Evolutionary conservation across 2,888 invertebrate genomes (phyloP), one percentile per base, ranked within the genome.

Genomic region (Macaria notata): DNA sequence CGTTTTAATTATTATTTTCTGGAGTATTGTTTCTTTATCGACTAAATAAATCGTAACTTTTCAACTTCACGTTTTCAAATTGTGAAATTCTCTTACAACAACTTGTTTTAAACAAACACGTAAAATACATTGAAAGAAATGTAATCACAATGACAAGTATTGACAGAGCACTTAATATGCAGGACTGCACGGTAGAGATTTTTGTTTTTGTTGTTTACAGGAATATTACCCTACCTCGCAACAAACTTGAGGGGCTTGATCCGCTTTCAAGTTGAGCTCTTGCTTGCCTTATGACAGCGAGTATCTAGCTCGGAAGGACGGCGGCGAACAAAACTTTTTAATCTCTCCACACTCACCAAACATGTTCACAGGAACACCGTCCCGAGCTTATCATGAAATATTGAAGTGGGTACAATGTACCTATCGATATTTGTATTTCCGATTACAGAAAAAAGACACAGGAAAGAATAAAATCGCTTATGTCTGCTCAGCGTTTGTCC

Each of bases 241-340:
- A 85, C 83, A 86, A 87, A 88, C 86, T 88, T 87, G 83, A 83
- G 81, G 81, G 80, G 77, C 83, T 79, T 87, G 87, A 88, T 88
- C 88, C 86, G 82, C 87, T 86, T 86, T 86, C 79, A 81, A 87
- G 82, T 85, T 79, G 69, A 82, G 83, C 85, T 85, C 84, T 83
- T 83, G 81, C 83, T 84, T 84, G 80, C 81, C 83, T 84, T 88
- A 87, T 88, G 86, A 88, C 86, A 86, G 82, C 73, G 78, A 80
- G 81, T 83, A 83, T 80, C 81, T 75, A 80, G 81, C 81, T 78
- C 76, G 75, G 71, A 74, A 81, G 81, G 78, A 83, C 80, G 75
- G 75, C 75, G 78, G 74, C 76, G 72, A 8, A 9, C 41, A 8
- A 81, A 87, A 86, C 77, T 86, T 86, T 84, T 80, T 79, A 86